Evolutionary conservation across 2,113 vertebrate species (phyloP).

Genomic region (Oxygymnocypris stewartii): DNA sequence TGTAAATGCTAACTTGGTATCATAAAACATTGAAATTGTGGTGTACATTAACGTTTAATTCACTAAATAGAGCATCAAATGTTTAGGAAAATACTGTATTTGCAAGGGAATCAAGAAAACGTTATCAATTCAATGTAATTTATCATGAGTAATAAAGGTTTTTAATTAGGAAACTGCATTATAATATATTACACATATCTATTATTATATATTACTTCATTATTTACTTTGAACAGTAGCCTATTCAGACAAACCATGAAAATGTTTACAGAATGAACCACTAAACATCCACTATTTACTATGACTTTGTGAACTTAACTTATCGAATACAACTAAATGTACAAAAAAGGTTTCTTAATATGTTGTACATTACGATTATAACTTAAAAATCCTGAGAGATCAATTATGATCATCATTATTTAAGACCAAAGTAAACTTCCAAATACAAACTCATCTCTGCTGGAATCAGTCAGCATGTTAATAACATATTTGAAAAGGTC

Average conservation of each 20-base stretch:
- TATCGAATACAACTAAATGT: background rate
- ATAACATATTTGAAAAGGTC: background rate
- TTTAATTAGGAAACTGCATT: constrained; percentile 16
- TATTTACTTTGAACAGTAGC: background rate
- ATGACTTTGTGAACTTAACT: background rate
- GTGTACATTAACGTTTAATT: background rate
- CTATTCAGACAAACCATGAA: background rate
- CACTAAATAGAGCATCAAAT: background rate
- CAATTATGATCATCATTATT: background rate
- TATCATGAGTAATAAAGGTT: background rate
- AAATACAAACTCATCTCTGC: background rate
- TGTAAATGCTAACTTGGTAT: background rate
- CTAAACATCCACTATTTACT: background rate
- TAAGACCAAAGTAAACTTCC: background rate
- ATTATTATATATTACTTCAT: constrained; percentile 18
- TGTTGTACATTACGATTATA: background rate
- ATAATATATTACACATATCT: background rate
- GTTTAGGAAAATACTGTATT: background rate
- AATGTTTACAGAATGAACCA: background rate
- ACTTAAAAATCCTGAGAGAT: constrained; percentile 32
- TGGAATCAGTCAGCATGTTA: background rate
- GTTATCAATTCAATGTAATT: background rate
- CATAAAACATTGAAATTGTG: background rate
- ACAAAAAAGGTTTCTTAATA: background rate
- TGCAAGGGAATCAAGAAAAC: background rate